Percentiles rank a stretch among this genome's conserved stretches.
These are phyloP conservation scores for Enteromius afrohamiltoni DNA, from an alignment of 2,797 vertebrate species.

Conservation along the genomic window DNA sequence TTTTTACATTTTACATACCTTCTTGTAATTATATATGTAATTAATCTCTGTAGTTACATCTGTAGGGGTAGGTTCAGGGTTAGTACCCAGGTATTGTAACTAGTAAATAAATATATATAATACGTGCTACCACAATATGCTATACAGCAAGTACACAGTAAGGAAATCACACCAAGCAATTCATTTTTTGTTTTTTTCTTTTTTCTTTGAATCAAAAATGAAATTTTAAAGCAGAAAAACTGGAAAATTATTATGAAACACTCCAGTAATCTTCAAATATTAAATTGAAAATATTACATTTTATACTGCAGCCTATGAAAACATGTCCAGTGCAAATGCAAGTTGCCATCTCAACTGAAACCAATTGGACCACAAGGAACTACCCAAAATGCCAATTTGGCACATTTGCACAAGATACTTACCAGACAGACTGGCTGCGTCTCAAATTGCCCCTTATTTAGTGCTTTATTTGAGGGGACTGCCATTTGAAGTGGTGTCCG, in stretches of 20 bases:
- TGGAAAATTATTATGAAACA: neutral
- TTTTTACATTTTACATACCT: neutral
- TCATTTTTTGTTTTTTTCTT: neutral
- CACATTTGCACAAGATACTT: neutral
- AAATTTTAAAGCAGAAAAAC: neutral
- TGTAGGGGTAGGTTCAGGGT: slow-evolving; percentile 1
- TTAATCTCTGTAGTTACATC: neutral
- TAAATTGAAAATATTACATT: neutral
- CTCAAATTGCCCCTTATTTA: neutral
- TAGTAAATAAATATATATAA: no score
- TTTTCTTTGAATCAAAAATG: neutral
- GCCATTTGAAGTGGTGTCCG: neutral
- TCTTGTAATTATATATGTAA: neutral
- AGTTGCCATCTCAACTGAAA: neutral
- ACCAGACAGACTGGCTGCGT: neutral
- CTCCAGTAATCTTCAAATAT: neutral
- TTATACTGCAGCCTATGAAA: neutral
- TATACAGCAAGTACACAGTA: neutral
- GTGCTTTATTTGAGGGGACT: neutral
- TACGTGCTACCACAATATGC: neutral
- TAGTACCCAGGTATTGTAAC: neutral
- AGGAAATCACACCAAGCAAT: neutral
- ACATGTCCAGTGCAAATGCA: neutral
- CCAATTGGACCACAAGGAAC: neutral
- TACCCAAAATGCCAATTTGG: slow-evolving; percentile 1